Evolutionary conservation across 2,797 vertebrate genomes (phyloP), one percentile per base, ranked within the genome.

Genomic region (Linurgus olivaceus): DNA sequence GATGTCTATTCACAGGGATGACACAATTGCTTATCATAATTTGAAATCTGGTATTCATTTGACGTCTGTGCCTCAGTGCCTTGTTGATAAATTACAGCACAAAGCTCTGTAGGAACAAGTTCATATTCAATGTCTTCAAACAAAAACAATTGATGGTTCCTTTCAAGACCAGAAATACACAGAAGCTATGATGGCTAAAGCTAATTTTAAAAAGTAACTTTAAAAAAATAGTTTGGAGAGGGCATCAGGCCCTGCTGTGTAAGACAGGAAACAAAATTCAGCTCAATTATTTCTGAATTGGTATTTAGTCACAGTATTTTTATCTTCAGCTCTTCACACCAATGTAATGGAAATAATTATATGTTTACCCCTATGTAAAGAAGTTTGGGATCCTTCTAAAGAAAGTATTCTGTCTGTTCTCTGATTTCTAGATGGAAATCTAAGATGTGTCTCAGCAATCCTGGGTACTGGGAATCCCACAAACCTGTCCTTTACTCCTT

Each of bases 1-100:
- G 58, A 93, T 96, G 86, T 38, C 90, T 89, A 88, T 97, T 96
- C 94, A 94, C 65, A 73, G 79, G 91, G 86, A 96, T 94, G 94
- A 96, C 88, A 95, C 88, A 93, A 91, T 80, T 92, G 94, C 96
- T 96, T 97, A 96, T 97, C 96, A 59, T 95, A 89, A 97, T 96
- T 97, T 96, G 96, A 96, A 96, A 97, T 96, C 96, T 96, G 94
- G 93, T 94, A 89, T 96, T 95, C 89, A 93, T 94, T 95, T 96
- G 96, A 96, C 93, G 86, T 94, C 92, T 90, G 94, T 94, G 95
- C 94, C 74, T 88, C 92, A 33, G 91, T 0, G 3, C 63, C 74
- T 51, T 86, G 86, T 94, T 91, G 84, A 94, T 93, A 92, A 96
- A 96, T 91, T 89, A 90, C 90, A 91, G 86, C 90, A 95, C 88